Conservation (phyloP, 1,140 invertebrate genomes). For the Dreissena rostriformis region DNA sequence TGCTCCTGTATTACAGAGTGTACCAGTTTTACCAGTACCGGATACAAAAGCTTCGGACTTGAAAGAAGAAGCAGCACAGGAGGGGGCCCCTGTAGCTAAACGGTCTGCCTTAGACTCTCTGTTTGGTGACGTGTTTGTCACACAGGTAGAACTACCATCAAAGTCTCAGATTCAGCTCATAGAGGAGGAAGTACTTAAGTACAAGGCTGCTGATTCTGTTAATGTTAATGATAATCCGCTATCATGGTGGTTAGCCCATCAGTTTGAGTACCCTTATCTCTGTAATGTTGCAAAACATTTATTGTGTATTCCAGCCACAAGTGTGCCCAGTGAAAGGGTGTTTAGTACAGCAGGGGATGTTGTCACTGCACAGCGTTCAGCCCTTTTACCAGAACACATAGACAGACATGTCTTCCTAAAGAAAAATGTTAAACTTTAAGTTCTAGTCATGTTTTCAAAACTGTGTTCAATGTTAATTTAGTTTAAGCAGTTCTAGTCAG, state of each 20-base stretch:
- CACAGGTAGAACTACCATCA: neutral
- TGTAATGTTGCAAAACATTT: constrained; percentile 19
- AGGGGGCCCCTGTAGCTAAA: neutral
- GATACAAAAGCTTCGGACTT: neutral
- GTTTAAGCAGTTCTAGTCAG: too few relatives aligned
- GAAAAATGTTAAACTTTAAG: too few relatives aligned
- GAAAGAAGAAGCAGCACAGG: constrained; percentile 1
- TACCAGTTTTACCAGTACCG: neutral
- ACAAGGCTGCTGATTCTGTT: constrained; percentile 13
- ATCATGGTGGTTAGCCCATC: constrained; percentile 17
- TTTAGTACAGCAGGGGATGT: constrained; percentile 20
- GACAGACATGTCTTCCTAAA: constrained; percentile 14
- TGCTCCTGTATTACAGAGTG: neutral
- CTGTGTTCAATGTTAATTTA: too few relatives aligned
- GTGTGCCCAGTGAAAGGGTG: constrained; percentile 24
- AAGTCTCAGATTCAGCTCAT: neutral
- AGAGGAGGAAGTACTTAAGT: neutral
- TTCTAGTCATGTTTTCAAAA: too few relatives aligned
- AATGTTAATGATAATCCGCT: constrained; percentile 21
- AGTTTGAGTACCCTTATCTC: constrained; percentile 19
- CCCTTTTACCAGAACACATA: constrained; percentile 7
- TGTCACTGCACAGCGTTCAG: constrained; percentile 1
- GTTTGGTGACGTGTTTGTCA: constrained; percentile 32
- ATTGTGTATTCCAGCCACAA: constrained; percentile 24
- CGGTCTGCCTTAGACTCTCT: constrained; percentile 8